Evolutionary conservation across 2,888 invertebrate genomes (phyloP), one percentile per base, ranked within the genome.

Genomic region (Cataglyphis rosenhaueri): DNA sequence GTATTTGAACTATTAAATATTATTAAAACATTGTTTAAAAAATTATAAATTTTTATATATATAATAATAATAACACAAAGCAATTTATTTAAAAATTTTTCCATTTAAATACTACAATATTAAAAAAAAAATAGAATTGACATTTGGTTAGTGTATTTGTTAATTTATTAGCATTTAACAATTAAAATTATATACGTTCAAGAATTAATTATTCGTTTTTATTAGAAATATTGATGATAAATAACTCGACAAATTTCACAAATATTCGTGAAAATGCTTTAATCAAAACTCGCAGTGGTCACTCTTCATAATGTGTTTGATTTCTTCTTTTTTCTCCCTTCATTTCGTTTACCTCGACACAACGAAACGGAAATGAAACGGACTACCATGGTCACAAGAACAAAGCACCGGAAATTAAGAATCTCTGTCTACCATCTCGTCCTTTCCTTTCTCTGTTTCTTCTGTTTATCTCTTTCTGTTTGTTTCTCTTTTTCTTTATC

Each of bases 371-470:
- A 89, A 89, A 89, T 89, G 86, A 88, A 89, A 87, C 84, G 70
- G 62, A 84, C 84, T 66, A 44, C 15, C 73, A 68, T 62, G 70
- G 78, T 65, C 82, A 78, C 78, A 73, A 65, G 79, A 84, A 89
- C 89, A 89, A 89, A 89, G 89, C 65, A 62, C 83, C 84, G 89
- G 89, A 89, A 89, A 89, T 89, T 89, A 87, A 84, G 88, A 85
- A 84, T 79, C 44, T 79, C 18, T 79, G 71, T 61, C 71, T 79
- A 78, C 85, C 71, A 62, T 81, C 82, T 73, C 76, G 62, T 83
- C 62, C 52, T 79, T 64, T 70, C 75, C 52, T 15, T 59, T 62
- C 32, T 81, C 62, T 57, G 25, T 55, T 21, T 55, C 18, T 32
- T 12, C 8, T 12, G 6, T 12, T 8, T 74, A 21, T 21, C 62